Conservation (phyloP, 2,888 invertebrate genomes). For the Iselma pallidipennis region DNA sequence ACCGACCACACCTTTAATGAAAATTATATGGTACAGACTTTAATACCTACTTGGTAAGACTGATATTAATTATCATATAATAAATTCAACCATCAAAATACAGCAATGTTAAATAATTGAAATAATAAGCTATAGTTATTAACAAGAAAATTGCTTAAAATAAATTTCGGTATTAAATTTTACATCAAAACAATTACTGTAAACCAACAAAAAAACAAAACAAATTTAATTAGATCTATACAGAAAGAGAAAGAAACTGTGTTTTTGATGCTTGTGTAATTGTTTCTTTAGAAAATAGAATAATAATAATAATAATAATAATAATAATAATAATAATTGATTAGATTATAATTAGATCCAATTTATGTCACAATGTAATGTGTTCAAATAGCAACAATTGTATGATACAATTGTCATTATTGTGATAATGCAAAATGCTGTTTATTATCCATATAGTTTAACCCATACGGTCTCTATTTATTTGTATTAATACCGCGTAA, state of each 20-base stretch:
- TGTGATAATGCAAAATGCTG: slow-evolving; percentile 2
- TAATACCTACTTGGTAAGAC: slow-evolving; percentile 37
- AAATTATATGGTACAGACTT: slow-evolving; percentile 40
- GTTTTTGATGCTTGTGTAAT: too few relatives aligned
- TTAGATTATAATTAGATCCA: too few relatives aligned
- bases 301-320: too few relatives aligned
- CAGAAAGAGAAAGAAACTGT: too few relatives aligned
- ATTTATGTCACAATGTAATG: too few relatives aligned
- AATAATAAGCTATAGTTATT: slow-evolving; percentile 45
- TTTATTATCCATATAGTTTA: slow-evolving; percentile 17
- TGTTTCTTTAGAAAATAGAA: too few relatives aligned
- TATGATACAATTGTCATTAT: slow-evolving; percentile 10
- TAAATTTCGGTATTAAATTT: slow-evolving; percentile 45
- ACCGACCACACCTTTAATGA: slow-evolving; percentile 40
- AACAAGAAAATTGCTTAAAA: slow-evolving; percentile 46
- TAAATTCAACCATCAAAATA: slow-evolving; percentile 42
- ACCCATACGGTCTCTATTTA: slow-evolving; percentile 7
- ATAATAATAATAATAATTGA: too few relatives aligned
- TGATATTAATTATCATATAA: slow-evolving; percentile 48
- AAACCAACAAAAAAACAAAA: too few relatives aligned
- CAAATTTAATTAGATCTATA: slow-evolving; percentile 40
- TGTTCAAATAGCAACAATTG: slow-evolving; percentile 10
- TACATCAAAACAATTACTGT: slow-evolving; percentile 40
- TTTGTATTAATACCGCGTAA: slow-evolving; percentile 18
- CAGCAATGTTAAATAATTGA: slow-evolving; percentile 45